Evolutionary conservation across 1,140 invertebrate species (phyloP).

Genomic region (Latrodectus geometricus): DNA sequence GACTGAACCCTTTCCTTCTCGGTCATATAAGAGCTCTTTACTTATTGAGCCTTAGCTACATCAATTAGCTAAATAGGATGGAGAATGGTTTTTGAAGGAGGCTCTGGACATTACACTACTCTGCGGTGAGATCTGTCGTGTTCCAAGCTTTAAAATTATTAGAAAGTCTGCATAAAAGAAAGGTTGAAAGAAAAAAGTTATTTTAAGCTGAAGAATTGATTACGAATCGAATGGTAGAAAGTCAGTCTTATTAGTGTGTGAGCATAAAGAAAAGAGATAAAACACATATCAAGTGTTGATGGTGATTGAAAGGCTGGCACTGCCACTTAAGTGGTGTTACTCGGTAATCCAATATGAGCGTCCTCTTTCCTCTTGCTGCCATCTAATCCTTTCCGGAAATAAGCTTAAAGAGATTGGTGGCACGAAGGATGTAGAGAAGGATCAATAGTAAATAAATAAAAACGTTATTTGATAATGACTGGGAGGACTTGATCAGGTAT

Average conservation of each 20-base stretch:
- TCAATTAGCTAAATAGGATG: too few relatives aligned
- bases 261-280: constrained; percentile 34
- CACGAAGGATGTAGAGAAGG: constrained; percentile 16
- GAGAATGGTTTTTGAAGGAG: too few relatives aligned
- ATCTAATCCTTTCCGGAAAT: constrained; percentile 61
- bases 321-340: constrained; percentile 58
- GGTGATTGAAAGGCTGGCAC: constrained; percentile 45
- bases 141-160: too few relatives aligned
- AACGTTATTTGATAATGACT: constrained; percentile 63
- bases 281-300: constrained; percentile 57
- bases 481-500: constrained; percentile 60
- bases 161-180: too few relatives aligned
- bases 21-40: too few relatives aligned
- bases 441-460: constrained; percentile 63
- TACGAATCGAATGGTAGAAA: too few relatives aligned
- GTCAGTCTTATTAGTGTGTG: background rate
- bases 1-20: too few relatives aligned
- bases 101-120: too few relatives aligned
- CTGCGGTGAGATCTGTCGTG: too few relatives aligned
- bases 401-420: constrained; percentile 57
- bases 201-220: too few relatives aligned
- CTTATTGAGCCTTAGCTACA: too few relatives aligned
- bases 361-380: constrained; percentile 37
- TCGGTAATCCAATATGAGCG: constrained; percentile 60
- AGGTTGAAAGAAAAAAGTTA: too few relatives aligned